Conservation (phyloP, 2,797 vertebrate genomes). For the Sebastes taczanowskii region DNA sequence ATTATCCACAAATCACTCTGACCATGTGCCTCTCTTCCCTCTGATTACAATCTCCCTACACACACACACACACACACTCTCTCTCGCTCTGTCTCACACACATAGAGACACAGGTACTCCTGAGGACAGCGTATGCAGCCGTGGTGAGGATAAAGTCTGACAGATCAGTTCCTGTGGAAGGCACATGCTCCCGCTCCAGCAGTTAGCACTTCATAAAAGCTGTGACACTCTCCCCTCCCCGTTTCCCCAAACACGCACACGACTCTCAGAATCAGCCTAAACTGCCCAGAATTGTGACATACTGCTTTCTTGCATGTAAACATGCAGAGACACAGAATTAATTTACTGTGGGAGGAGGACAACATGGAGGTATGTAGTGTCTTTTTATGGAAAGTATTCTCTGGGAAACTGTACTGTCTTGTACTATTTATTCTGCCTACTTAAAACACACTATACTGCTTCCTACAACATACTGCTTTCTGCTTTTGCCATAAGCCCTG, state of each 20-base stretch:
- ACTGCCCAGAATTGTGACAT: slow-evolving; percentile 1
- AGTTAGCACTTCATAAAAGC: slow-evolving; percentile 78
- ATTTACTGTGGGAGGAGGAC: slow-evolving; percentile 8
- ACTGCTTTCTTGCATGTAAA: slow-evolving; percentile 32
- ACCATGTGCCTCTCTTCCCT: slow-evolving; percentile 11
- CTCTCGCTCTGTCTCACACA: background rate
- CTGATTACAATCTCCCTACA: slow-evolving; percentile 4
- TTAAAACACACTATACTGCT: background rate
- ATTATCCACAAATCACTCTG: background rate
- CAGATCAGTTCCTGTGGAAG: slow-evolving; percentile 77
- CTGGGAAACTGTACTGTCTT: background rate
- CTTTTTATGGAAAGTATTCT: background rate
- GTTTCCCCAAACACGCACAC: slow-evolving; percentile 31
- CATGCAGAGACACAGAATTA: background rate
- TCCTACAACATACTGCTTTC: background rate
- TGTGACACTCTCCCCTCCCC: slow-evolving; percentile 29
- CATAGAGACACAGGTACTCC: slow-evolving; percentile 27
- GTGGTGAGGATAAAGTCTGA: slow-evolving; percentile 66
- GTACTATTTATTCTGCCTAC: background rate
- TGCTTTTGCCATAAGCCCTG: background rate
- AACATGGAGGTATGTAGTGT: background rate
- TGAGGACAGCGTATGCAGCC: slow-evolving; percentile 40
- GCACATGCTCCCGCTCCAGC: slow-evolving; percentile 62
- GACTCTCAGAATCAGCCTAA: slow-evolving; percentile 22
- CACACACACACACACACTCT: background rate